Conservation (phyloP, 2,797 vertebrate species). For the Sebastolobus altivelis region DNA sequence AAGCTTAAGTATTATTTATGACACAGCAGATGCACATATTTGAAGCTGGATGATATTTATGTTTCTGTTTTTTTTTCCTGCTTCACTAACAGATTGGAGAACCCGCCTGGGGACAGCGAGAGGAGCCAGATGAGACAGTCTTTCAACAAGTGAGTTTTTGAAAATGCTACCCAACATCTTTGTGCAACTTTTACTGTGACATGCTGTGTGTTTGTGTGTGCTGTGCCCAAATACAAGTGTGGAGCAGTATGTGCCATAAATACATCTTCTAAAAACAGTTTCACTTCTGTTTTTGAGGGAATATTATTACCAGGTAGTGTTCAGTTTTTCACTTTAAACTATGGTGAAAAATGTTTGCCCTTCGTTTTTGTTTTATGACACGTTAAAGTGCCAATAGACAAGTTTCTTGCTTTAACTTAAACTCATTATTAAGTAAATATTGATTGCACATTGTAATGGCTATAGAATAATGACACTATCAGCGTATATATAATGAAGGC, state of each 20-base stretch:
- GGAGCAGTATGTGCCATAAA: not conserved
- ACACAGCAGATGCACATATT: constrained; percentile 18
- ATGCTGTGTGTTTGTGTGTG: not conserved
- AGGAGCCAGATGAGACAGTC: constrained; percentile 78
- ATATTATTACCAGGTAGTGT: not conserved
- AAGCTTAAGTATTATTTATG: constrained; percentile 16
- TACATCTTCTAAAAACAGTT: not conserved
- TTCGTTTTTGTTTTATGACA: not conserved
- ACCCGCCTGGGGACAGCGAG: constrained; percentile 78
- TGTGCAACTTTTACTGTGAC: not conserved
- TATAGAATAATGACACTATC: not conserved
- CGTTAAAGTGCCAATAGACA: not conserved
- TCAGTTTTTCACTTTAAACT: not conserved
- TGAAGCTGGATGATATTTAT: not conserved
- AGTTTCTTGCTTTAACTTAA: not conserved
- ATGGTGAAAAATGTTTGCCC: not conserved
- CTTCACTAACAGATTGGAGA: constrained; percentile 77
- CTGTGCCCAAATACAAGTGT: constrained; percentile 1
- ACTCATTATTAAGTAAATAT: not conserved
- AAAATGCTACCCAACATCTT: constrained; percentile 17
- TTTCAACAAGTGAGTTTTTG: constrained; percentile 83
- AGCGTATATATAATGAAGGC: not conserved
- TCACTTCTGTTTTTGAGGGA: not conserved
- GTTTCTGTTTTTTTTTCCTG: constrained; percentile 2
- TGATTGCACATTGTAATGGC: not conserved